phyloP scores from a whole-genome alignment of 2,888 invertebrate species.

The Stenurella melanura region DNA sequence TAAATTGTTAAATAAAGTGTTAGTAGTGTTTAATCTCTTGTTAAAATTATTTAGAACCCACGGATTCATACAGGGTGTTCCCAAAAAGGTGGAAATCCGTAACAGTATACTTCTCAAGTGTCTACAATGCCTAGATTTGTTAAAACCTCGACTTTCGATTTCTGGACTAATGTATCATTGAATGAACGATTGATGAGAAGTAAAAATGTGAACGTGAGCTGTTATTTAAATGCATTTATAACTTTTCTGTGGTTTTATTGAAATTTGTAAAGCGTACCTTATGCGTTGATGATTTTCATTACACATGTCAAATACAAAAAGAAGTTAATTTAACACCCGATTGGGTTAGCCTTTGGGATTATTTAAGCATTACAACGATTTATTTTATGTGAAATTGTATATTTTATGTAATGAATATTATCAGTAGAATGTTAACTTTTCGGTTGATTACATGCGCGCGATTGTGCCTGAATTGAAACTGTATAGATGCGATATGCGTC shows the following conservation, averaged over 20 bases:
- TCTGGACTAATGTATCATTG: not conserved
- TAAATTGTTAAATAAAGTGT: no score
- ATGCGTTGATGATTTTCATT: not conserved
- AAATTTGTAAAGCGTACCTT: not conserved
- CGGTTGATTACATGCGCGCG: not conserved
- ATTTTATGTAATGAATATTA: not conserved
- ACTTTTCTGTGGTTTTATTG: not conserved
- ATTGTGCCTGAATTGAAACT: not conserved
- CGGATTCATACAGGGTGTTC: no score
- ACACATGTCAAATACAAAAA: conserved; percentile 1
- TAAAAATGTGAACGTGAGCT: not conserved
- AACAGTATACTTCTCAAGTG: not conserved
- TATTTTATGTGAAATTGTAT: not conserved
- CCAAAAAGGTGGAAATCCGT: no score
- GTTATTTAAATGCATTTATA: not conserved
- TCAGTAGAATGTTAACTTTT: not conserved
- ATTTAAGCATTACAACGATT: conserved; percentile 3
- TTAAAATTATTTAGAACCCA: no score
- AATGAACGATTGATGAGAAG: not conserved
- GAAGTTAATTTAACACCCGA: conserved; percentile 7
- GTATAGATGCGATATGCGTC: no score
- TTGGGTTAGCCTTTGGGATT: not conserved
- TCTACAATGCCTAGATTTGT: not conserved
- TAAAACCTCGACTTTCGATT: not conserved
- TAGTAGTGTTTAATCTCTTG: no score